Percentiles rank a stretch among this genome's conserved stretches.
phyloP scores from a whole-genome alignment of 2,797 vertebrate genomes.

The Selene dorsalis region DNA sequence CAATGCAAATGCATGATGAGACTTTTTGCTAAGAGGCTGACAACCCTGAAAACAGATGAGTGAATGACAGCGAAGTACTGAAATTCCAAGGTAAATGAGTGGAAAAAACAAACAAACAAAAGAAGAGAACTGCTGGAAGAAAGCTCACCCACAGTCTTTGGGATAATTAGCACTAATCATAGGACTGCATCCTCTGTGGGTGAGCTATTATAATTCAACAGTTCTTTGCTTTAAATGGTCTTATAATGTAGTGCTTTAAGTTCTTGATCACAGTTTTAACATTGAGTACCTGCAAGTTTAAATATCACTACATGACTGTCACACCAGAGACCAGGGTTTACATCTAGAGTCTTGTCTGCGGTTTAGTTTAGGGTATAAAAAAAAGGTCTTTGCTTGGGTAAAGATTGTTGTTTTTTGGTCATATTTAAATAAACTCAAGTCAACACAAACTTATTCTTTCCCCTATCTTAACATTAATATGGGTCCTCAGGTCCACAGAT shows the following conservation, averaged over 20 bases:
- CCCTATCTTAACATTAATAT: no score
- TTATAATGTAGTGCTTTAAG: not conserved
- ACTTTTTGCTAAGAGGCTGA: not conserved
- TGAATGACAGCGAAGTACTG: no score
- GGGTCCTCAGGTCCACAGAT: no score
- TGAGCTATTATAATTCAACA: no score
- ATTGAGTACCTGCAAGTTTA: no score
- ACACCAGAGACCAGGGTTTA: no score
- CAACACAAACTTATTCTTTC: not conserved
- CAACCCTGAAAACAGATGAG: not conserved
- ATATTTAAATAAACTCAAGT: no score
- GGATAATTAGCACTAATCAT: not conserved
- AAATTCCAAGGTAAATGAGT: not conserved
- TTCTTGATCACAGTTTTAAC: not conserved
- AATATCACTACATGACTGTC: no score
- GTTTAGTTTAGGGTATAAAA: no score
- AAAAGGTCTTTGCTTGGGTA: no score
- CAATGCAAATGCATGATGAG: not conserved
- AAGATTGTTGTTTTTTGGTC: no score
- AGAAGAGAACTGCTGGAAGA: not conserved
- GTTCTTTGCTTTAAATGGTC: not conserved
- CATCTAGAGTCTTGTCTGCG: no score
- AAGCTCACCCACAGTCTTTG: not conserved
- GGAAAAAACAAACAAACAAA: not conserved
- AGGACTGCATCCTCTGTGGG: not conserved